Evolutionary conservation across 2,888 invertebrate species (phyloP).

Genomic region (Sclerodermus sp.): DNA sequence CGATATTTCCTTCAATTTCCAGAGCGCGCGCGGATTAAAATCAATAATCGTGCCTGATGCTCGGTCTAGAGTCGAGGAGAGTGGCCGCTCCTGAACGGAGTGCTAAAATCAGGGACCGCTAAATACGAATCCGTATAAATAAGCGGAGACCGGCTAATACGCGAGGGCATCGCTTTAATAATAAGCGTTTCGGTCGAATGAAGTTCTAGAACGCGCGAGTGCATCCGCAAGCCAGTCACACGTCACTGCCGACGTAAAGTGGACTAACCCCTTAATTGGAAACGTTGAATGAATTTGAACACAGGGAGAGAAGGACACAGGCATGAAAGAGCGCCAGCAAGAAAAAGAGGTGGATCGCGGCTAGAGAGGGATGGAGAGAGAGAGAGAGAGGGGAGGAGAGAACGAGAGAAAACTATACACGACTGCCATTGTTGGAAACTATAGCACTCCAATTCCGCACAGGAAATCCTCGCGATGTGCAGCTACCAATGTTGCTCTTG

Average conservation of each 20-base stretch:
- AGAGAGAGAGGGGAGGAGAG: neutral
- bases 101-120: too few species aligned
- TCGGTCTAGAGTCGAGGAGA: too few species aligned
- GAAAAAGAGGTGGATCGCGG: neutral
- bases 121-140: too few species aligned
- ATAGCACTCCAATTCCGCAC: constrained; percentile 12
- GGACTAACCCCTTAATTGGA: constrained; percentile 38
- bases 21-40: too few species aligned
- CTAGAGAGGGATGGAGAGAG: too few species aligned
- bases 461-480: constrained; percentile 24
- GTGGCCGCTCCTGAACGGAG: too few species aligned
- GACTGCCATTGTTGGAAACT: constrained; percentile 18
- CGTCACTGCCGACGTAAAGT: constrained; percentile 35
- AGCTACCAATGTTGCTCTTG: constrained; percentile 5
- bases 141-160: neutral
- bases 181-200: constrained; percentile 34
- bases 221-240: constrained; percentile 33
- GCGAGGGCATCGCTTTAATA: constrained; percentile 19
- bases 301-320: neutral
- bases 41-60: too few species aligned
- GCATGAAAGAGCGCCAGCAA: neutral
- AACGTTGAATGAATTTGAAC: constrained; percentile 35
- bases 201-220: constrained; percentile 36
- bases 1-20: too few species aligned
- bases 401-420: neutral